These are phyloP conservation scores for Falcunculus frontatus DNA, from an alignment of 2,113 vertebrate genomes.

Conservation along the genomic window DNA sequence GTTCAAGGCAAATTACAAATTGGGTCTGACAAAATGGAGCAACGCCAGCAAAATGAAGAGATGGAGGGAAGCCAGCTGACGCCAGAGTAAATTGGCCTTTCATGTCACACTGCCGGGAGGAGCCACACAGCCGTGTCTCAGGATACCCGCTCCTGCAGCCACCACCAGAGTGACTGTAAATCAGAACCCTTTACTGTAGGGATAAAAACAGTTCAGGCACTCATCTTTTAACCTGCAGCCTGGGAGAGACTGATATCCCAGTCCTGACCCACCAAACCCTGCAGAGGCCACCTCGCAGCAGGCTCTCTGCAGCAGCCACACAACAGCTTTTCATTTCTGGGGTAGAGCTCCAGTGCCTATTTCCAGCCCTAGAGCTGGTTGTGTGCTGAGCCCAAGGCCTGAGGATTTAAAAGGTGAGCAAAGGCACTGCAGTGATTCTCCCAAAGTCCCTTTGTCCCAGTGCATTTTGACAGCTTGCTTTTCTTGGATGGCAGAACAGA, in stretches of 20 bases:
- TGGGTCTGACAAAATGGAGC: slow-evolving; percentile 14
- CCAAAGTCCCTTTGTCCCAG: neutral
- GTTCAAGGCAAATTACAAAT: slow-evolving; percentile 37
- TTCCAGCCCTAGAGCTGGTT: neutral
- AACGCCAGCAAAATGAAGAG: neutral
- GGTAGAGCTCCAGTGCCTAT: neutral
- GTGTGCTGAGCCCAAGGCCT: neutral
- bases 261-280: neutral
- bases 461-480: neutral
- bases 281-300: neutral
- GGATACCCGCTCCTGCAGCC: neutral
- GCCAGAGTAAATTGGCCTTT: neutral
- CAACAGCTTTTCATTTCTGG: accelerated
- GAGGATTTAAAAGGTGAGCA: neutral
- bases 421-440: neutral
- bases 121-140: accelerated
- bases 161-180: accelerated
- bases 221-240: accelerated
- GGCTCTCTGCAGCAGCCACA: neutral
- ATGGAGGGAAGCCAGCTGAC: neutral
- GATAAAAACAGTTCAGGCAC: no score
- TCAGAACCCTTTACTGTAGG: neutral
- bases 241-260: neutral
- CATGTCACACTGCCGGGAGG: neutral
- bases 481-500: neutral